These are phyloP conservation scores for Spheniscus mendiculus DNA, from an alignment of 2,113 vertebrate species.

Conservation along the genomic window DNA sequence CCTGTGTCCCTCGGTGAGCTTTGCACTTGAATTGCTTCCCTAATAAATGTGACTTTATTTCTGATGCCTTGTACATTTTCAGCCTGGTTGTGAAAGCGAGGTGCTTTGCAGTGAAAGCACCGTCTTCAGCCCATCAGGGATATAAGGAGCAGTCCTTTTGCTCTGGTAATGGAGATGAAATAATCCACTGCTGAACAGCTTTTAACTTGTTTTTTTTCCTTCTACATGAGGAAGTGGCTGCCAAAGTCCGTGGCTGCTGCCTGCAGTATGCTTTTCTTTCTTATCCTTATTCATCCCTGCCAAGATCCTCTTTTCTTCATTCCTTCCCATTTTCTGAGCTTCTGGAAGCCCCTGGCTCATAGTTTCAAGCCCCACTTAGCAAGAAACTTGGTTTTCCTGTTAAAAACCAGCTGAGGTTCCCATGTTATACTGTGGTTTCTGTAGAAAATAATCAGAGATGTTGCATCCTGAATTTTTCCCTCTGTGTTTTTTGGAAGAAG, in stretches of 20 bases:
- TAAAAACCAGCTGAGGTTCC: neutral
- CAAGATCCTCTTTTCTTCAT: constrained; percentile 41
- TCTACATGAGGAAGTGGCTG: constrained; percentile 17
- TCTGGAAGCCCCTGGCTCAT: constrained; percentile 14
- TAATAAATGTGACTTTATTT: constrained; percentile 40
- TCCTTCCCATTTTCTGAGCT: neutral
- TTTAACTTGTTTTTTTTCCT: neutral
- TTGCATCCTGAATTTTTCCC: neutral
- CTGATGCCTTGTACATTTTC: neutral
- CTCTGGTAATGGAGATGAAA: constrained; percentile 22
- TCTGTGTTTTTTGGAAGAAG: neutral
- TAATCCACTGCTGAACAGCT: constrained; percentile 30
- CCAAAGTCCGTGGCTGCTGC: constrained; percentile 32
- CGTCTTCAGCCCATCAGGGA: neutral
- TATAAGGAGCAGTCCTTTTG: neutral
- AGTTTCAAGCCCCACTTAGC: constrained; percentile 12
- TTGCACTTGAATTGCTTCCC: constrained; percentile 28
- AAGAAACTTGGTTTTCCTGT: neutral
- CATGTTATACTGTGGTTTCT: neutral
- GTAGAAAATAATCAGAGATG: neutral
- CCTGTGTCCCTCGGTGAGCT: neutral
- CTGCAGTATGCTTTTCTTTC: constrained; percentile 44
- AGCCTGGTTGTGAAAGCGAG: neutral
- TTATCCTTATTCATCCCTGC: constrained; percentile 30
- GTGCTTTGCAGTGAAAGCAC: neutral